Evolutionary conservation across 2,113 vertebrate genomes (phyloP).

Genomic region (Rynchops niger): DNA sequence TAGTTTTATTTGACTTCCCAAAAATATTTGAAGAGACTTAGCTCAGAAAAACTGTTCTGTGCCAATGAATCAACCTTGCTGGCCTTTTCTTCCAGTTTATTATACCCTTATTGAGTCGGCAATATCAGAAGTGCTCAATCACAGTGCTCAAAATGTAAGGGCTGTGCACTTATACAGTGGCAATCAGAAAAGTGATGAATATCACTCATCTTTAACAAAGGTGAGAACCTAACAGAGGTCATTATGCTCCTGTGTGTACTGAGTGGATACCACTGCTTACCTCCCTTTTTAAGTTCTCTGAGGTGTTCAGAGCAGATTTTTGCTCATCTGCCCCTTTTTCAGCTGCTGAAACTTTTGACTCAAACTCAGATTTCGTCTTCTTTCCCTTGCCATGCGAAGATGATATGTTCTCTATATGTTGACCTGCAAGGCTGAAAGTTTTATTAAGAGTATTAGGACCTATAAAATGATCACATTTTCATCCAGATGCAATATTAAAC

Average conservation of each 20-base stretch:
- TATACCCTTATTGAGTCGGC: not conserved
- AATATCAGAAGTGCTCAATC: not conserved
- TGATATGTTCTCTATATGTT: conserved; percentile 80
- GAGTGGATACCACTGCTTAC: conserved; percentile 41
- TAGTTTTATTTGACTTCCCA: not conserved
- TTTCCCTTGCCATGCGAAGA: conserved; percentile 78
- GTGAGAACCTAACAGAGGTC: not conserved
- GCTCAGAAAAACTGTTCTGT: not conserved
- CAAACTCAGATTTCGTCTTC: conserved; percentile 77
- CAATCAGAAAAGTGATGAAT: not conserved
- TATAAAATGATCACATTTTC: not conserved
- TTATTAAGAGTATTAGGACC: not conserved
- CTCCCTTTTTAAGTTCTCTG: conserved; percentile 77
- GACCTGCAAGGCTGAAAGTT: conserved; percentile 74
- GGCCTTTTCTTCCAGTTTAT: not conserved
- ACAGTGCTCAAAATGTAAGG: not conserved
- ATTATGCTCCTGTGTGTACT: not conserved
- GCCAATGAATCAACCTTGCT: not conserved
- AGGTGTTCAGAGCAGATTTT: conserved; percentile 75
- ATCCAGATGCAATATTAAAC: not conserved
- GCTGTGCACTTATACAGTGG: not conserved
- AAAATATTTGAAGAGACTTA: not conserved
- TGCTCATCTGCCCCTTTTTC: conserved; percentile 59
- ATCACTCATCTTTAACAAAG: not conserved
- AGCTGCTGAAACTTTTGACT: conserved; percentile 68